Percentiles rank a stretch among this genome's conserved stretches.
Conservation (phyloP, 1,140 invertebrate genomes). For the Adoxophyes honmai region DNA sequence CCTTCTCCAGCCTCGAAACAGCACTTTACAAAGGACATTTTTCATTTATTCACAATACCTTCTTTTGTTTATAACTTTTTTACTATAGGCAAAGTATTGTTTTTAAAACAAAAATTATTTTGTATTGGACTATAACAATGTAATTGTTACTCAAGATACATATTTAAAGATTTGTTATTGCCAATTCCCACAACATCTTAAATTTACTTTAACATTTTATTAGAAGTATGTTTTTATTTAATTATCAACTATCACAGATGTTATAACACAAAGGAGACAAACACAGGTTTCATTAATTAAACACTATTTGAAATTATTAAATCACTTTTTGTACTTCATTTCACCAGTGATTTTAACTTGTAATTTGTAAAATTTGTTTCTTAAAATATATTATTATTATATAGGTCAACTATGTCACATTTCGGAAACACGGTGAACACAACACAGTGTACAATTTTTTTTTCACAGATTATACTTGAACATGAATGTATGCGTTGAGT, state of each 20-base stretch:
- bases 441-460: too few species aligned
- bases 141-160: background rate
- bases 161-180: background rate
- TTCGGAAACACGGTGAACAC: slow-evolving; percentile 37
- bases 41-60: background rate
- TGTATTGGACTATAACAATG: background rate
- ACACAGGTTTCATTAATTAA: slow-evolving; percentile 12
- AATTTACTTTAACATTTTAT: background rate
- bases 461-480: too few species aligned
- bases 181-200: background rate
- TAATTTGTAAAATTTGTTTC: background rate
- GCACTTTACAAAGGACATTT: slow-evolving; percentile 86
- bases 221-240: background rate
- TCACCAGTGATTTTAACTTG: background rate
- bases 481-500: too few species aligned
- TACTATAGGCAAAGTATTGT: background rate
- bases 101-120: background rate
- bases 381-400: too few species aligned
- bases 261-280: slow-evolving; percentile 1
- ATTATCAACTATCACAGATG: slow-evolving; percentile 13
- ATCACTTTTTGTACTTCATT: background rate
- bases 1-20: slow-evolving; percentile 85
- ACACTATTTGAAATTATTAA: background rate
- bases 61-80: background rate
- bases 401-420: slow-evolving; percentile 50